Evolutionary conservation across 2,797 vertebrate species (phyloP).

Genomic region (Gymnothorax reevesii): DNA sequence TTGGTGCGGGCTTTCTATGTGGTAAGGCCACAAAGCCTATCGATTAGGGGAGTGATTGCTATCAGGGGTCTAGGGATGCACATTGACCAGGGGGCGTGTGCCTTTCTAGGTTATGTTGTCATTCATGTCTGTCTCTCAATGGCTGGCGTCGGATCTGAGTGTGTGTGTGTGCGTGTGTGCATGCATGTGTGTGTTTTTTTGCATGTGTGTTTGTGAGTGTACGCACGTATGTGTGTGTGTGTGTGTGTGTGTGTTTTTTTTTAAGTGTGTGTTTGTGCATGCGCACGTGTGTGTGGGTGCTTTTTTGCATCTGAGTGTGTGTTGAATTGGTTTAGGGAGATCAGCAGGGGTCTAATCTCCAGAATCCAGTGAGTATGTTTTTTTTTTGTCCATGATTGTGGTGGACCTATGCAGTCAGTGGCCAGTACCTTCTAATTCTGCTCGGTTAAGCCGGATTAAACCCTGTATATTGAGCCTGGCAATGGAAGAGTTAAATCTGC

Average conservation of each 20-base stretch:
- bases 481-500: conserved; percentile 12
- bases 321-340: not conserved
- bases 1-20: too few relatives aligned
- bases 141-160: not conserved
- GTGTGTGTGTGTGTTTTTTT: not conserved
- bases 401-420: not conserved
- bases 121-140: too few relatives aligned
- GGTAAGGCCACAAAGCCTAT: too few relatives aligned
- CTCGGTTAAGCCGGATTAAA: not conserved
- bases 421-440: not conserved
- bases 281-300: not conserved
- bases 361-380: not conserved
- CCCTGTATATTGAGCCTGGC: not conserved
- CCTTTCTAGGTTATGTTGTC: too few relatives aligned
- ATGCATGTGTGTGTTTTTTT: not conserved
- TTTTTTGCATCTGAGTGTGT: not conserved
- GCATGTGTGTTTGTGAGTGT: too few relatives aligned
- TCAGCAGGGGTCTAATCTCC: not conserved
- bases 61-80: too few relatives aligned
- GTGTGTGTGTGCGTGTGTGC: not conserved
- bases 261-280: not conserved
- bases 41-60: too few relatives aligned
- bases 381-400: conserved; percentile 1
- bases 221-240: too few relatives aligned
- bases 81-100: too few relatives aligned